Base-by-base conservation (phyloP, 2,888 invertebrate species). In the Tiliacea citrago region DNA sequence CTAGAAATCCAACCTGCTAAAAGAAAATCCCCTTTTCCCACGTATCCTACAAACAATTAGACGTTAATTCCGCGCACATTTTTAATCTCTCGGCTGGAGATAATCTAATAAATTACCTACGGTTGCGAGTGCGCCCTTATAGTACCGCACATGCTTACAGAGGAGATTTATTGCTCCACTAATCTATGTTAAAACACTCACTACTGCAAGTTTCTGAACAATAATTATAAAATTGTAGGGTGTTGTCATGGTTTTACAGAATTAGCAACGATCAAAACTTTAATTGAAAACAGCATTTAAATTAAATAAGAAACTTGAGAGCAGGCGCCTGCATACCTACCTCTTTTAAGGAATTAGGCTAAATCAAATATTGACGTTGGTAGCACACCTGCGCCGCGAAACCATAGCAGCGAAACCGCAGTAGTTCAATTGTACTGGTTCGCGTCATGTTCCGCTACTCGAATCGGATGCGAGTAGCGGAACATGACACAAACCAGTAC, bases 101-200 rank as follows among this genome's bases (percentile, higher is more conserved):
- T 75, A 47, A 82, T 84, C 75, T 68, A 66, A 84, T 82, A 80
- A 80, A 82, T 82, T 84, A 75, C 39, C 57, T 45, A 4, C 49
- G 53, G 49, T 47, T 72, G 49, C 79, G 69, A 61, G 75, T 58
- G 49, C 65, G 63, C 79, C 81, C 69, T 60, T 53, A 63, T 49
- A 47, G 24, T 57, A 42, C 69, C 42, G 66, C 71, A 78, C 68
- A 70, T 76, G 73, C 79, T 82, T 42, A 42, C 51, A 35, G 16
- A 42, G 10, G 60, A 77, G 77, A 86, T 86, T 82, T 77, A 86
- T 73, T 45, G 29, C 18, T 18, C 7, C 24, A 58, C 62, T 82
- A 82, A 82, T 86, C 73, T 80, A 60, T 63, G 73, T 62, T 63
- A 77, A 29, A 57, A 53, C 10, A 10, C 5, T n/a, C n/a, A 6